Conservation (phyloP, 2,797 vertebrate species). For the Coccyzus lansbergi region DNA sequence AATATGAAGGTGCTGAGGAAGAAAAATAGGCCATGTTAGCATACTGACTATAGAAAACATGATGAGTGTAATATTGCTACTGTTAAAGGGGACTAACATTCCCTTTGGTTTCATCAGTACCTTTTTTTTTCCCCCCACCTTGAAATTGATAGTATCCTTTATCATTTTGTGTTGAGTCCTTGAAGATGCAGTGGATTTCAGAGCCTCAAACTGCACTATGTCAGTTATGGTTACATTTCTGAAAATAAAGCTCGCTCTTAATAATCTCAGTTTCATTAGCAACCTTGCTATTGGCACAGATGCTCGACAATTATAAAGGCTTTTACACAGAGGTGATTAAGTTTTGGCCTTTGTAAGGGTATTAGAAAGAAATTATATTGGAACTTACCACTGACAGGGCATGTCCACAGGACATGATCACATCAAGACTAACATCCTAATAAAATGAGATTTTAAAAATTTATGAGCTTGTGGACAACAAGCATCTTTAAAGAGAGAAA, state of each 20-base stretch:
- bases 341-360: neutral
- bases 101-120: neutral
- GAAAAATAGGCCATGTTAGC: neutral
- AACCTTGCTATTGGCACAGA: neutral
- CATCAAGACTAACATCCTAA: neutral
- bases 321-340: neutral
- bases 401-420: neutral
- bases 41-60: neutral
- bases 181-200: neutral
- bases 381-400: neutral
- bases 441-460: neutral
- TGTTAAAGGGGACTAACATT: neutral
- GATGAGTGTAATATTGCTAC: neutral
- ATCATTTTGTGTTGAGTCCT: neutral
- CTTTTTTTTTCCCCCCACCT: neutral
- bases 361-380: neutral
- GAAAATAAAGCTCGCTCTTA: neutral
- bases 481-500: neutral
- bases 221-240: neutral
- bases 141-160: neutral
- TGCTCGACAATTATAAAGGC: neutral
- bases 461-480: neutral
- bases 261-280: neutral
- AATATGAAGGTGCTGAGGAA: neutral
- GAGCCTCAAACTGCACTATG: neutral